phyloP scores from a whole-genome alignment of 2,797 vertebrate species.

The Diplodus puntazzo region DNA sequence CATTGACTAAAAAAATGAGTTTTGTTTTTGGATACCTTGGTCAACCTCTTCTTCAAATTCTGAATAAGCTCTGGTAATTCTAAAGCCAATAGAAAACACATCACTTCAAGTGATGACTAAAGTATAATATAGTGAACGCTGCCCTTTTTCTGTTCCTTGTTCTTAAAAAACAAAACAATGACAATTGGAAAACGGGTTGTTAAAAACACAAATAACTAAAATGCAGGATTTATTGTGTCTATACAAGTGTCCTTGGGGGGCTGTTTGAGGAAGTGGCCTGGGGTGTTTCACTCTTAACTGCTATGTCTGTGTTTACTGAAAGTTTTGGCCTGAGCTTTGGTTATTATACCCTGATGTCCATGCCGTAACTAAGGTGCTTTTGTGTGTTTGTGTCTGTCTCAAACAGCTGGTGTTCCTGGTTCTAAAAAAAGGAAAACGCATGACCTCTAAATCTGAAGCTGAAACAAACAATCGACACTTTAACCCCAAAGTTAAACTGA shows the following conservation, averaged over 20 bases:
- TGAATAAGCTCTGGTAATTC: slow-evolving; percentile 2
- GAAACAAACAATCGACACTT: slow-evolving; percentile 62
- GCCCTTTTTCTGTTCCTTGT: not conserved
- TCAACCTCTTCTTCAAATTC: not conserved
- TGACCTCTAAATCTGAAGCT: slow-evolving; percentile 46
- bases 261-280: slow-evolving; percentile 70
- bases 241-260: slow-evolving; percentile 35
- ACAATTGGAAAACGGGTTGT: not conserved
- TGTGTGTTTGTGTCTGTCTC: slow-evolving; percentile 38
- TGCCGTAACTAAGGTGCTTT: slow-evolving; percentile 43
- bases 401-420: slow-evolving; percentile 46
- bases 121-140: not conserved
- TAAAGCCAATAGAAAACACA: slow-evolving; percentile 1
- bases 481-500: slow-evolving; percentile 60
- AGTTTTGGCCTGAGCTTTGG: slow-evolving; percentile 51
- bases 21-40: not conserved
- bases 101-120: not conserved
- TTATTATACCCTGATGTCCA: slow-evolving; percentile 56
- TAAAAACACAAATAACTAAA: slow-evolving; percentile 15
- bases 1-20: not conserved
- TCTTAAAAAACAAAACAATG: not conserved
- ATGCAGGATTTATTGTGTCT: slow-evolving; percentile 49
- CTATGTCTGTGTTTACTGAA: slow-evolving; percentile 78
- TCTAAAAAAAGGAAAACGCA: slow-evolving; percentile 47
- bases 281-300: slow-evolving; percentile 70